phyloP scores from a whole-genome alignment of 2,797 vertebrate species.

The Pitangus sulphuratus region DNA sequence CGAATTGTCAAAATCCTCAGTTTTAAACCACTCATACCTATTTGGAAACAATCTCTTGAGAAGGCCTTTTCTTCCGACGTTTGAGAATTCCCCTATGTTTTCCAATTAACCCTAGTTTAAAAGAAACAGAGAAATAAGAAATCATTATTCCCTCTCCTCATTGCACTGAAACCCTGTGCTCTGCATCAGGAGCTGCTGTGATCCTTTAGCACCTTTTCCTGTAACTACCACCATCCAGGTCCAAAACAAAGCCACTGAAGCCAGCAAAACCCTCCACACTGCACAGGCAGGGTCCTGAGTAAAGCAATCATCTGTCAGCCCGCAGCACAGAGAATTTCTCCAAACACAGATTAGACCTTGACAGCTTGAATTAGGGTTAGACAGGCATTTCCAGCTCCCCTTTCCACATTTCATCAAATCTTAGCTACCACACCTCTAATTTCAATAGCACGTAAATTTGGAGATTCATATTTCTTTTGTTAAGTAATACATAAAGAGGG shows the following conservation, averaged over 20 bases:
- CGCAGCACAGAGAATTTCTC: neutral
- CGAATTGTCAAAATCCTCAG: neutral
- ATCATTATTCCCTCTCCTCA: neutral
- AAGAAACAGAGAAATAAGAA: neutral
- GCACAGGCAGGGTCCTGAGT: neutral
- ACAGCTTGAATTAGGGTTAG: neutral
- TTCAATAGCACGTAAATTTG: neutral
- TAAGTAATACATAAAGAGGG: neutral
- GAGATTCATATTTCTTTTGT: neutral
- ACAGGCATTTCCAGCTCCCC: neutral
- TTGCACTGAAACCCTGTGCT: neutral
- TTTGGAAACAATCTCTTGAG: neutral
- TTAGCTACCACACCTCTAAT: neutral
- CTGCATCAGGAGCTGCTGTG: neutral
- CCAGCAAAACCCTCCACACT: neutral
- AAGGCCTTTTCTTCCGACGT: neutral
- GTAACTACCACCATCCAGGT: neutral
- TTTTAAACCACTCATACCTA: neutral
- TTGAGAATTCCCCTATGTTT: neutral
- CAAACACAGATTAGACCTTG: neutral
- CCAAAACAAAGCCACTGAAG: neutral
- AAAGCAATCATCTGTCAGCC: neutral
- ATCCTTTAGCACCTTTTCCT: neutral
- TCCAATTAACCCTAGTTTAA: neutral
- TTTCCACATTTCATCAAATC: neutral